A percentile compares a stretch with the other conserved stretches of the same genome.
Conservation (phyloP, 1,140 invertebrate species). For the Sinella curviseta region DNA sequence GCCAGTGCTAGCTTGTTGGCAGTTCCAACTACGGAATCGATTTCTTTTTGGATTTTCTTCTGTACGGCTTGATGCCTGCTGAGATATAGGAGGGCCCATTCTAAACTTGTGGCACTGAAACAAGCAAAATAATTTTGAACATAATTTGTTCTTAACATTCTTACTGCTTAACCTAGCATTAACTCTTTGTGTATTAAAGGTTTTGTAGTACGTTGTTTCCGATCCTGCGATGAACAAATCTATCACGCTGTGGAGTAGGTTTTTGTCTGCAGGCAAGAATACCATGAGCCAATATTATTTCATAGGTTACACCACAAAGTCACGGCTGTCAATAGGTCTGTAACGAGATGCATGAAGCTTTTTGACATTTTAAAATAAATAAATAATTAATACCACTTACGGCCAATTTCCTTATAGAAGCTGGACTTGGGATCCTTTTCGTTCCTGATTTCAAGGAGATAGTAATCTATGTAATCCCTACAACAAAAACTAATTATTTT, state of each 20-base stretch:
- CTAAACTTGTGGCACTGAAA: not conserved
- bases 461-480: not conserved
- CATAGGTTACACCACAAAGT: too few relatives aligned
- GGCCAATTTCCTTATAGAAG: constrained; percentile 10
- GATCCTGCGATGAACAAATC: not conserved
- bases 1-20: not conserved
- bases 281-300: too few relatives aligned
- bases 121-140: not conserved
- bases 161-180: too few relatives aligned
- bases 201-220: not conserved
- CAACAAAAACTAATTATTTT: not conserved
- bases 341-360: not conserved
- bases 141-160: too few relatives aligned
- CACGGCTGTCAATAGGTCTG: too few relatives aligned
- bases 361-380: not conserved
- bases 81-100: constrained; percentile 44
- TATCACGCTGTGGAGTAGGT: too few relatives aligned
- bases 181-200: too few relatives aligned
- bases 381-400: not conserved
- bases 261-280: too few relatives aligned
- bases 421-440: not conserved
- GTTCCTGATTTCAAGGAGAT: not conserved
- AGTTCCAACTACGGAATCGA: constrained; percentile 52
- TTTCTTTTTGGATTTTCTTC: constrained; percentile 52
- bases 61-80: constrained; percentile 54